Base-by-base conservation (phyloP, 2,113 vertebrate genomes). In the Pelobates fuscus region DNA sequence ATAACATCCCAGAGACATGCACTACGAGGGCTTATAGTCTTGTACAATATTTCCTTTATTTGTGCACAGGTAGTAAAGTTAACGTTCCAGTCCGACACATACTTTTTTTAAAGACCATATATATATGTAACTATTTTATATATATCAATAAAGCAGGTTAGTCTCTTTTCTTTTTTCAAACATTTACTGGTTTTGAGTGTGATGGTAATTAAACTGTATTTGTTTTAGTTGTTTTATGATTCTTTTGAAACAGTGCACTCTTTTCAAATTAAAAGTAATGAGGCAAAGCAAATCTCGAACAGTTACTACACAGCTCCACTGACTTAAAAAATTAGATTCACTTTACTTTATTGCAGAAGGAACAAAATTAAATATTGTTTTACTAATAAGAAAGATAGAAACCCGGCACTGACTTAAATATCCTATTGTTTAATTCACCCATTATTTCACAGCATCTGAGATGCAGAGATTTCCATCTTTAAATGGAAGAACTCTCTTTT, bases 261-360 rank as follows among this genome's bases (percentile, higher is more conserved):
- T 76, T 26, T 83, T 78, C 58, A 81, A 80, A 86, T 86, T 83
- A 86, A 85, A 85, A 71, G 77, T 85, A 86, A 89, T 86, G 81
- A 78, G 69, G 82, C 84, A 84, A 81, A 85, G n/a, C 81, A 79
- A 41, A 77, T 80, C 80, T 82, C 82, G 83, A 82, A 83, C 79
- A 71, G 67, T 70, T 37, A 80, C 83, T 84, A 84, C 78, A 69
- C 41, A 84, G 85, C 84, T 88, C 81, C 84, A 88, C 66, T 84
- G 85, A 82, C 58, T 86, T 87, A 87, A 87, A 86, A 89, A 86
- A 85, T 86, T 83, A 82, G 82, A 75, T 88, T 85, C 82, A 79
- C 65, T 82, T 37, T 24, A 77, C 70, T 8, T 10, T 72, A 77
- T 80, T 81, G 30, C 24, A 64, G 75, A 52, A 54, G 41, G 58